These are phyloP conservation scores for Heloderma charlesbogerti DNA, from an alignment of 2,113 vertebrate species.

Conservation along the genomic window DNA sequence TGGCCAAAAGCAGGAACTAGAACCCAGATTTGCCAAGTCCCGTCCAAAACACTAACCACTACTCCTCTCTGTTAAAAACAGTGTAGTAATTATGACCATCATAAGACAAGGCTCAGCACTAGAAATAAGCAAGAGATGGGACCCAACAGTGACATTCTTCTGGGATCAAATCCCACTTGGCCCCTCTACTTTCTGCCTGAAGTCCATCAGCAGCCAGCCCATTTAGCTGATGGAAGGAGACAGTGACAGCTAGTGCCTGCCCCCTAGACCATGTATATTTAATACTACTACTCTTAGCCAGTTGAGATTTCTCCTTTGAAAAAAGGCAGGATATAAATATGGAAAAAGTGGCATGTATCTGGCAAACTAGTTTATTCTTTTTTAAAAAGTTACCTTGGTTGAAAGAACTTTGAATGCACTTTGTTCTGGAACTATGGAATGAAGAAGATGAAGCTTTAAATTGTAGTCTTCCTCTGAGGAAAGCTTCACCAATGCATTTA, in stretches of 20 bases:
- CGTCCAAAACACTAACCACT: too few species aligned
- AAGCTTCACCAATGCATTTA: slow-evolving; percentile 85
- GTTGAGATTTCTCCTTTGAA: background rate
- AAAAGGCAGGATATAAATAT: background rate
- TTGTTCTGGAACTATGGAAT: slow-evolving; percentile 88
- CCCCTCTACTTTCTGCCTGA: background rate
- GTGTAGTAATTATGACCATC: slow-evolving; percentile 9
- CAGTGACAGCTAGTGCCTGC: too few species aligned
- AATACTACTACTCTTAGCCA: background rate
- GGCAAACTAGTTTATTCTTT: slow-evolving; percentile 10
- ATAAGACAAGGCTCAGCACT: slow-evolving; percentile 38
- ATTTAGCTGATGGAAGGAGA: background rate
- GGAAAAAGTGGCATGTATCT: background rate
- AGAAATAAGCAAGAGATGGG: slow-evolving; percentile 11
- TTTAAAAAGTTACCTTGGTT: slow-evolving; percentile 87
- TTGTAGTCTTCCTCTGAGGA: slow-evolving; percentile 86
- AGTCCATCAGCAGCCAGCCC: background rate
- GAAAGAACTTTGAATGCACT: slow-evolving; percentile 93
- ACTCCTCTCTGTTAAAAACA: background rate
- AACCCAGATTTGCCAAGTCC: too few species aligned
- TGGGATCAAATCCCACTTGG: too few species aligned
- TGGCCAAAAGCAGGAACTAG: too few species aligned
- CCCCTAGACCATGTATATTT: background rate
- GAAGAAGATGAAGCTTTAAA: slow-evolving; percentile 86
- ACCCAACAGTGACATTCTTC: background rate